phyloP scores from a whole-genome alignment of 1,140 invertebrate genomes.

The Microplitis demolitor region DNA sequence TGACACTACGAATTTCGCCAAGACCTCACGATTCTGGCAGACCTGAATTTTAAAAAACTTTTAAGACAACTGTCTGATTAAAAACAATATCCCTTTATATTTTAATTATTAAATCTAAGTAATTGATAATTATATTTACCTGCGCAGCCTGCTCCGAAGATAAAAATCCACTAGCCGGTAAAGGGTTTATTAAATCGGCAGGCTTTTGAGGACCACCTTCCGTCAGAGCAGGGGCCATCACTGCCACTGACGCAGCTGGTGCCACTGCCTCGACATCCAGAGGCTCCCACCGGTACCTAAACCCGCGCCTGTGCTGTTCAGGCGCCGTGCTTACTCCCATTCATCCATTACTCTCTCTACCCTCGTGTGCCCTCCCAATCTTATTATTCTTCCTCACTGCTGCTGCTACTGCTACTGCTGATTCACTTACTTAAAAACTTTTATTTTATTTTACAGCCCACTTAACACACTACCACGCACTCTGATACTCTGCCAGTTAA shows the following conservation, averaged over 20 bases:
- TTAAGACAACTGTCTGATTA: background rate
- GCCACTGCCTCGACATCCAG: slow-evolving; percentile 60
- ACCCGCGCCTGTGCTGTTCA: slow-evolving; percentile 52
- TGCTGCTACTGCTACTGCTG: background rate
- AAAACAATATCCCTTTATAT: background rate
- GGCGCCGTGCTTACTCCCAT: slow-evolving; percentile 66
- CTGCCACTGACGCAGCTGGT: slow-evolving; percentile 68
- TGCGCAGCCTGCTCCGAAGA: slow-evolving; percentile 55
- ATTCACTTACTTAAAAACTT: background rate
- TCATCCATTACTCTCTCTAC: slow-evolving; percentile 61
- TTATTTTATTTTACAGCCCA: background rate
- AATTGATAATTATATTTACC: slow-evolving; percentile 30
- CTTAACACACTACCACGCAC: background rate
- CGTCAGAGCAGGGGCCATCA: slow-evolving; percentile 76
- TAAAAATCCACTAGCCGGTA: slow-evolving; percentile 56
- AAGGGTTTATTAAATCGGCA: slow-evolving; percentile 58
- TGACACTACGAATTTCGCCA: slow-evolving; percentile 59
- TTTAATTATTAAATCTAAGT: background rate
- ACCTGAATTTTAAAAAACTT: slow-evolving; percentile 21
- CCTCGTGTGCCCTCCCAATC: background rate
- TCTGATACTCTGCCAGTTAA: background rate
- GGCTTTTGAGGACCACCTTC: slow-evolving; percentile 69
- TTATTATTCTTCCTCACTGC: too few species aligned
- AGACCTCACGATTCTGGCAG: slow-evolving; percentile 55
- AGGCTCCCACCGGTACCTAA: slow-evolving; percentile 53